These are phyloP conservation scores for Drosophila suzukii DNA, from an alignment of 1,140 invertebrate genomes.

Conservation along the genomic window DNA sequence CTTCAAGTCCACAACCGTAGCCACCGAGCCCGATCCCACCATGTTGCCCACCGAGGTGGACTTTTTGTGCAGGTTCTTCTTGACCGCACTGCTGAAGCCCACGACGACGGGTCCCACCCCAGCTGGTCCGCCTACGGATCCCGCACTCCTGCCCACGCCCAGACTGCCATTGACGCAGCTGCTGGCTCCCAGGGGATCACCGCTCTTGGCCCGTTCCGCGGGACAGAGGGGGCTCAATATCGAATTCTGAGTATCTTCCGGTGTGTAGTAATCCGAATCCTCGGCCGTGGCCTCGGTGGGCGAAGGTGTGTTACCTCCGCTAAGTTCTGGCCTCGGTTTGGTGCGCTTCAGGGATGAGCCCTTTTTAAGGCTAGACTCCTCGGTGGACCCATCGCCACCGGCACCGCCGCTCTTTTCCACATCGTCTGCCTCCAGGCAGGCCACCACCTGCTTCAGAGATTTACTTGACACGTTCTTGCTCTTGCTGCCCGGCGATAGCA, in stretches of 20 bases:
- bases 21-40: constrained; percentile 48
- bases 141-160: constrained; percentile 16
- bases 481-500: constrained; percentile 86
- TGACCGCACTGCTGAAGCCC: constrained; percentile 57
- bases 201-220: constrained; percentile 68
- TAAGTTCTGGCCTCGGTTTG: constrained; percentile 43
- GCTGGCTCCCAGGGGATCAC: constrained; percentile 58
- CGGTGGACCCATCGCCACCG: neutral
- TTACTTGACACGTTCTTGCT: constrained; percentile 58
- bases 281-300: constrained; percentile 83
- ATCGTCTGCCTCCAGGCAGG: constrained; percentile 35
- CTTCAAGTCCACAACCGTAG: constrained; percentile 51
- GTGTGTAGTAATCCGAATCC: constrained; percentile 90
- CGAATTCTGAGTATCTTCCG: constrained; percentile 88
- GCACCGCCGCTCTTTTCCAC: constrained; percentile 24
- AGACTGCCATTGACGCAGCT: neutral
- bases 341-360: constrained; percentile 38
- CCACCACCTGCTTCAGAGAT: constrained; percentile 63
- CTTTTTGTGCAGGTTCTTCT: constrained; percentile 78
- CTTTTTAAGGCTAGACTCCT: constrained; percentile 40
- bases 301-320: constrained; percentile 7
- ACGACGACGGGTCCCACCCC: constrained; percentile 34
- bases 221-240: constrained; percentile 86
- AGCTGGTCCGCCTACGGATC: constrained; percentile 14
- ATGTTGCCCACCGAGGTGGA: constrained; percentile 82